These are phyloP conservation scores for Drosophila sucinea DNA, from an alignment of 1,140 invertebrate species.

Conservation along the genomic window DNA sequence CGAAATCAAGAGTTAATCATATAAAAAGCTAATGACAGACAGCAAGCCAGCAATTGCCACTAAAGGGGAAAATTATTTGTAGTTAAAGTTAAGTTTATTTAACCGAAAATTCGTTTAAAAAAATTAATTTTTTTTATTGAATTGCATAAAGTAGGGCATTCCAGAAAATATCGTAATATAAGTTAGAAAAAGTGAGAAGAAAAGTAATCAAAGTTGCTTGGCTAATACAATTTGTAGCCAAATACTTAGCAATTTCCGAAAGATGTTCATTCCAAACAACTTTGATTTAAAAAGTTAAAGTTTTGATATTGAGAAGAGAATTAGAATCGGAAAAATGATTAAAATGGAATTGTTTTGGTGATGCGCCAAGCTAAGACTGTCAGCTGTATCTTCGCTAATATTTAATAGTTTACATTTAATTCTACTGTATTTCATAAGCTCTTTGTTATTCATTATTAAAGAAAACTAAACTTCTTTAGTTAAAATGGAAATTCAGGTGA, in stretches of 20 bases:
- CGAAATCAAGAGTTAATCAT: neutral
- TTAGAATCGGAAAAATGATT: neutral
- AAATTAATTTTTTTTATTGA: neutral
- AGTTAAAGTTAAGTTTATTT: neutral
- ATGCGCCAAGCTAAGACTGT: neutral
- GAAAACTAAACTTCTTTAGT: no score
- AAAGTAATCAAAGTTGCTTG: neutral
- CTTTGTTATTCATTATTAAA: no score
- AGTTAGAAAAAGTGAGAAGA: neutral
- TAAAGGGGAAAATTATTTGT: neutral
- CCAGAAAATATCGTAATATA: neutral
- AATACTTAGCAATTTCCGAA: no score
- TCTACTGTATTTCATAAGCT: no score
- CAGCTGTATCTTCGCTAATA: neutral
- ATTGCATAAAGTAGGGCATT: neutral
- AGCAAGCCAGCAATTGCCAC: constrained; percentile 11
- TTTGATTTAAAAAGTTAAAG: neutral
- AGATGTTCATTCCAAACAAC: no score
- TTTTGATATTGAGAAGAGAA: neutral
- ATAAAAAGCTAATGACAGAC: constrained; percentile 4
- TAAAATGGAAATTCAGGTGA: neutral
- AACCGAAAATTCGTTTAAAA: neutral
- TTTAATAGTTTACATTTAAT: no score
- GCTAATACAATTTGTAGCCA: no score
- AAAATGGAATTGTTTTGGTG: neutral